Evolutionary conservation across 1,140 invertebrate genomes (phyloP).

Genomic region (Macrostomum lignano): DNA sequence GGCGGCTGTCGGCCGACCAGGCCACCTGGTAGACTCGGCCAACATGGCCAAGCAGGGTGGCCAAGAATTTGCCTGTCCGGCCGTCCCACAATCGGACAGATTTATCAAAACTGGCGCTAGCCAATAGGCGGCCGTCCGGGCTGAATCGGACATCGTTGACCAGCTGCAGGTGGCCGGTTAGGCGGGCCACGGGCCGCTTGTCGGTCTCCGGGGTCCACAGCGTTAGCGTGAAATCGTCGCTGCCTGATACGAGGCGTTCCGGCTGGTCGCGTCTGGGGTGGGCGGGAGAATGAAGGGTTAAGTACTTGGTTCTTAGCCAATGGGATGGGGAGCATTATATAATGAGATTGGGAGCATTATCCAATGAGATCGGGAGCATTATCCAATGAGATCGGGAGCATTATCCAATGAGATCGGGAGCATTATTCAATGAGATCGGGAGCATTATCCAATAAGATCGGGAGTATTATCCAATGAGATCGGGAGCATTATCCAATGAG

Average conservation of each 20-base stretch:
- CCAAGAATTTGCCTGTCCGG: constrained; percentile 51
- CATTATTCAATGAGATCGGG: too few species aligned
- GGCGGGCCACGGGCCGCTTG: constrained; percentile 52
- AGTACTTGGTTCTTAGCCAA: too few species aligned
- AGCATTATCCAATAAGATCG: too few species aligned
- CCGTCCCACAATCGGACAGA: constrained; percentile 86
- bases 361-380: too few species aligned
- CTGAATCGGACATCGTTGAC: constrained; percentile 94
- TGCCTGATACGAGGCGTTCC: constrained; percentile 72
- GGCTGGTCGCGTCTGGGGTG: constrained; percentile 17
- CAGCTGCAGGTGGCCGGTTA: constrained; percentile 87
- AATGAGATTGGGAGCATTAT: too few species aligned
- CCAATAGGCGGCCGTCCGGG: constrained; percentile 62
- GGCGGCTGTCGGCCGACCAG: constrained; percentile 81
- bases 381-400: too few species aligned
- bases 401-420: too few species aligned
- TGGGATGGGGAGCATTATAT: too few species aligned
- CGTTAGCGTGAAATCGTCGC: constrained; percentile 86
- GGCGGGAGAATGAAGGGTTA: too few species aligned
- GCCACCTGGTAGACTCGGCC: constrained; percentile 78
- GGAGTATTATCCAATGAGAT: too few species aligned
- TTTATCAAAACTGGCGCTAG: constrained; percentile 93
- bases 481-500: too few species aligned
- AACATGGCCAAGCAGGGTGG: constrained; percentile 71
- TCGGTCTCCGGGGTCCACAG: constrained; percentile 63